phyloP scores from a whole-genome alignment of 2,888 invertebrate genomes.

The Mystacides longicornis region DNA sequence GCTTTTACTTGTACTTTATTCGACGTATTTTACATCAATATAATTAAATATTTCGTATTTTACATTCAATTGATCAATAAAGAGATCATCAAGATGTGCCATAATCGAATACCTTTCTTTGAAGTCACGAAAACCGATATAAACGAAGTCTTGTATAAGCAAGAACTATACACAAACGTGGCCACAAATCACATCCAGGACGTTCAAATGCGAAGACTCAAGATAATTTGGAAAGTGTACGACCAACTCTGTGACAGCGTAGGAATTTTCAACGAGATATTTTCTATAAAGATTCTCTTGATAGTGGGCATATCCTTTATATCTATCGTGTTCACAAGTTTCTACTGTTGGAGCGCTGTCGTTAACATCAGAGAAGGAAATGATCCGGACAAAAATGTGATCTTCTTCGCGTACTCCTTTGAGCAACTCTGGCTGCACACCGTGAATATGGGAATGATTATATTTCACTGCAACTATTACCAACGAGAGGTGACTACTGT shows the following conservation, averaged over 20 bases:
- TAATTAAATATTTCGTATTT: too few relatives aligned
- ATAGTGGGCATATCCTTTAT: not conserved
- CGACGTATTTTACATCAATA: too few relatives aligned
- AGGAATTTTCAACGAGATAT: not conserved
- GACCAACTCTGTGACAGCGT: slow-evolving; percentile 9
- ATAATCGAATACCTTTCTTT: not conserved
- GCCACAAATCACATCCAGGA: too few relatives aligned
- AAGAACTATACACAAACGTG: not conserved
- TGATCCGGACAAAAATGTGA: not conserved
- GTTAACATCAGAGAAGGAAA: not conserved
- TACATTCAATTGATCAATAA: too few relatives aligned
- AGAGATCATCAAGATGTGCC: too few relatives aligned
- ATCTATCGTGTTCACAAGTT: not conserved
- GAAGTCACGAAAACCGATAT: not conserved
- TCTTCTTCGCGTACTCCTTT: not conserved
- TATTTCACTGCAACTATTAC: not conserved
- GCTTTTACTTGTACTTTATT: too few relatives aligned
- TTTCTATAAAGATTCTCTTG: not conserved
- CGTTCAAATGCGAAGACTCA: not conserved
- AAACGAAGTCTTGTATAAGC: not conserved
- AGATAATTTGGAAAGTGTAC: slow-evolving; percentile 3
- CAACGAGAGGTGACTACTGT: not conserved
- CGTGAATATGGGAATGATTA: not conserved
- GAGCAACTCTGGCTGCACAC: not conserved
- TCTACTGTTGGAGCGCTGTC: not conserved